phyloP scores from a whole-genome alignment of 2,888 invertebrate species.

The Andrena camellia region DNA sequence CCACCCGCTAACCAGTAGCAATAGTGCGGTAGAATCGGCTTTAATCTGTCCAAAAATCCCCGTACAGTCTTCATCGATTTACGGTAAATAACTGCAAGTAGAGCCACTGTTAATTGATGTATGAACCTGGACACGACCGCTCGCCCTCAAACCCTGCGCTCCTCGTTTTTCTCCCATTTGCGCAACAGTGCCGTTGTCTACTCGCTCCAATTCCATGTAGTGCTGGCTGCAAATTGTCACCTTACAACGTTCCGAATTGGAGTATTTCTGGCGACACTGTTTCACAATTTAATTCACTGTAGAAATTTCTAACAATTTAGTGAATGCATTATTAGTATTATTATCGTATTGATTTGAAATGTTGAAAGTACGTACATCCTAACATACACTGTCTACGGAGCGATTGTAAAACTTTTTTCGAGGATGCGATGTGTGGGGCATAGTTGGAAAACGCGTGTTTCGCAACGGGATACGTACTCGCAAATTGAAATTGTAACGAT shows the following conservation, averaged over 20 bases:
- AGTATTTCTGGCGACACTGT: too few relatives aligned
- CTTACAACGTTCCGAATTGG: too few relatives aligned
- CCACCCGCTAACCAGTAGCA: conserved; percentile 56
- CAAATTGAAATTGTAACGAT: conserved; percentile 25
- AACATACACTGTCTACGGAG: too few relatives aligned
- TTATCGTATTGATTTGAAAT: too few relatives aligned
- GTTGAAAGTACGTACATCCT: too few relatives aligned
- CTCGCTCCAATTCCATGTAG: too few relatives aligned
- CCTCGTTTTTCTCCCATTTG: background rate
- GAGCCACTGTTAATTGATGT: conserved; percentile 50
- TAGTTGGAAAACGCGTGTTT: background rate
- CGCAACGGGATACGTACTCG: background rate
- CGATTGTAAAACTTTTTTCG: conserved; percentile 3
- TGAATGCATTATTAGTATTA: too few relatives aligned
- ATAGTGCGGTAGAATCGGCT: conserved; percentile 49
- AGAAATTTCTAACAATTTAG: too few relatives aligned
- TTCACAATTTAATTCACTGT: too few relatives aligned
- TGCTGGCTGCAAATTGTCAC: too few relatives aligned
- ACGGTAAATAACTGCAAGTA: conserved; percentile 62
- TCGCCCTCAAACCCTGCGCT: background rate
- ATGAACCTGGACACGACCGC: conserved; percentile 21
- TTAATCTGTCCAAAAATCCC: conserved; percentile 69
- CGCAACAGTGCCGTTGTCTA: background rate
- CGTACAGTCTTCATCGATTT: conserved; percentile 57
- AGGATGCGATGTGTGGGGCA: background rate